These are phyloP conservation scores for Pagrus major DNA, from an alignment of 2,113 vertebrate species.

Conservation along the genomic window DNA sequence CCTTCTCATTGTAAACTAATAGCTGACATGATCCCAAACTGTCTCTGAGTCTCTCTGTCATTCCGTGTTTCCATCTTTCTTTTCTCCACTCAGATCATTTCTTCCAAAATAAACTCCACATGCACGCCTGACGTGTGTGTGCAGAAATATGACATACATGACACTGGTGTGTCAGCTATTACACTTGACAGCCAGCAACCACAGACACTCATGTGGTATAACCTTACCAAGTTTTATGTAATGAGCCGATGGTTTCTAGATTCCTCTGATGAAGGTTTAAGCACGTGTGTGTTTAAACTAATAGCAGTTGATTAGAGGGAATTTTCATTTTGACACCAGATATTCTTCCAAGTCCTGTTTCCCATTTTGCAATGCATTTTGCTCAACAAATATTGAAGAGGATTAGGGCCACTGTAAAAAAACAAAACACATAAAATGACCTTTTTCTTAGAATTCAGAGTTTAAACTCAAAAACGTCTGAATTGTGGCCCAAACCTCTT, in stretches of 20 bases:
- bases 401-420: too few species aligned
- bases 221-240: background rate
- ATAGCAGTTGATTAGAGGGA: background rate
- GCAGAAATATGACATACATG: background rate
- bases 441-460: too few species aligned
- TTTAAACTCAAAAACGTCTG: too few species aligned
- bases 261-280: background rate
- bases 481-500: too few species aligned
- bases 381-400: too few species aligned
- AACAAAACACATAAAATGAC: too few species aligned
- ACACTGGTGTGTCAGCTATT: background rate
- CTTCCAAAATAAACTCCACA: slow-evolving; percentile 6
- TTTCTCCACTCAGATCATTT: background rate
- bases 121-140: background rate
- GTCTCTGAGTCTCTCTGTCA: slow-evolving; percentile 13
- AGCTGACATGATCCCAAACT: slow-evolving; percentile 40
- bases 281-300: background rate
- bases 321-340: background rate
- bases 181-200: background rate
- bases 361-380: too few species aligned
- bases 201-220: background rate
- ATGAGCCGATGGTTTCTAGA: background rate
- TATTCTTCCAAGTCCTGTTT: background rate
- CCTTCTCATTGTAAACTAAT: slow-evolving; percentile 73
- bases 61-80: background rate